These are phyloP conservation scores for Threskiornis aethiopicus DNA, from an alignment of 2,797 vertebrate genomes.

Conservation along the genomic window DNA sequence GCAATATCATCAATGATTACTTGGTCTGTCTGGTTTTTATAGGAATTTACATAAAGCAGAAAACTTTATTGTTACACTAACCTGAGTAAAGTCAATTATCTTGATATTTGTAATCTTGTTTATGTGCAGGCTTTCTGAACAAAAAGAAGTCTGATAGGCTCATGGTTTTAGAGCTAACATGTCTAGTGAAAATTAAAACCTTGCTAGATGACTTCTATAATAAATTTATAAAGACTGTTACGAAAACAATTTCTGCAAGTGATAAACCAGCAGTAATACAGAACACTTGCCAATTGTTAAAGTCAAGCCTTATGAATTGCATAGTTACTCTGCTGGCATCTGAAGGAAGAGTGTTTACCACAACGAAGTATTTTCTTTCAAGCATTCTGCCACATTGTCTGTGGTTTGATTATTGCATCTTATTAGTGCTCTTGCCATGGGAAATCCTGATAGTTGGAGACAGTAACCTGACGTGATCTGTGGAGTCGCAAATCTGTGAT, in stretches of 20 bases:
- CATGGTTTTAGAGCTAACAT: not conserved
- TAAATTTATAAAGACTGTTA: not conserved
- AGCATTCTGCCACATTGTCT: not conserved
- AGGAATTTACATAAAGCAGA: constrained; percentile 16
- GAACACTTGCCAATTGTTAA: not conserved
- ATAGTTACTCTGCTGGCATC: not conserved
- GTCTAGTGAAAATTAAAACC: not conserved
- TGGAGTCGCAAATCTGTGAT: not conserved
- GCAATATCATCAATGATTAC: not conserved
- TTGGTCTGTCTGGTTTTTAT: not conserved
- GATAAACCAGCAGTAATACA: not conserved
- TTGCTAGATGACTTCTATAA: not conserved
- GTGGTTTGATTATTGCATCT: not conserved
- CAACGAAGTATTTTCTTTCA: not conserved
- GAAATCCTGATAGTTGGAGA: not conserved
- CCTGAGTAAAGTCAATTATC: not conserved
- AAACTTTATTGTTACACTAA: constrained; percentile 8
- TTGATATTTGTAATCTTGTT: not conserved
- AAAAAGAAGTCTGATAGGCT: not conserved
- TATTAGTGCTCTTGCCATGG: not conserved
- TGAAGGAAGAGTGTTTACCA: not conserved
- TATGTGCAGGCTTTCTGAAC: not conserved
- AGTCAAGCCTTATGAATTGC: not conserved
- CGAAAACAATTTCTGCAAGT: not conserved
- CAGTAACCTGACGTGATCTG: accelerated